These are phyloP conservation scores for Liopterus haemorrhoidalis DNA, from an alignment of 2,888 invertebrate species.

Conservation along the genomic window DNA sequence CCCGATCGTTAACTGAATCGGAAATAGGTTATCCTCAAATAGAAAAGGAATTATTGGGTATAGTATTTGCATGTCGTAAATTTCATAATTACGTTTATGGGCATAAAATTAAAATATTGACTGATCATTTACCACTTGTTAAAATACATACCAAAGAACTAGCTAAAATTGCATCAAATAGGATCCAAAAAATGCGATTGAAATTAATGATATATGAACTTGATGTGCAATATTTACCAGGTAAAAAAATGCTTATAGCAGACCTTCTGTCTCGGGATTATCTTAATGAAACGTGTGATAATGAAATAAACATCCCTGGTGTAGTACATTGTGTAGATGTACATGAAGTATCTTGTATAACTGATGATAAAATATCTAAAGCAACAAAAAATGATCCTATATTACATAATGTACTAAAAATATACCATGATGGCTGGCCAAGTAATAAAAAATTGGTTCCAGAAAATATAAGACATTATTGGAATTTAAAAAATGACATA, in stretches of 20 bases:
- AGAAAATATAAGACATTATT: background rate
- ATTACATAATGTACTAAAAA: conserved; percentile 23
- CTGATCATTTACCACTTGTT: conserved; percentile 28
- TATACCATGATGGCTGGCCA: conserved; percentile 29
- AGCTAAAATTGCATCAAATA: conserved; percentile 24
- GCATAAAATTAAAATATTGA: conserved; percentile 24
- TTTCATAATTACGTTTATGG: conserved; percentile 29
- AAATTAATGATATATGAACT: conserved; percentile 27
- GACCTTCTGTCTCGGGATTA: conserved; percentile 27
- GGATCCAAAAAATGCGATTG: conserved; percentile 25
- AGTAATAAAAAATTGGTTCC: conserved; percentile 15
- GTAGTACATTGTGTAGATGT: conserved; percentile 27
- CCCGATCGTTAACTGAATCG: conserved; percentile 21
- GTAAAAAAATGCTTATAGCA: conserved; percentile 29
- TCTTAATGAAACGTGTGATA: conserved; percentile 14
- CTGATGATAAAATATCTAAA: conserved; percentile 18
- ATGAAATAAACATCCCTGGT: conserved; percentile 26
- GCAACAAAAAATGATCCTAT: conserved; percentile 22
- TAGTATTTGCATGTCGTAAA: conserved; percentile 27
- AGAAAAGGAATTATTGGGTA: conserved; percentile 10
- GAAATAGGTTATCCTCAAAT: conserved; percentile 7
- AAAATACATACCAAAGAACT: conserved; percentile 30
- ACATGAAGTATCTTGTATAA: no score
- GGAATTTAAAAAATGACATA: conserved; percentile 19
- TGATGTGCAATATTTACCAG: conserved; percentile 26